Conservation (phyloP, 2,797 vertebrate genomes). For the Ispidina lecontei region DNA sequence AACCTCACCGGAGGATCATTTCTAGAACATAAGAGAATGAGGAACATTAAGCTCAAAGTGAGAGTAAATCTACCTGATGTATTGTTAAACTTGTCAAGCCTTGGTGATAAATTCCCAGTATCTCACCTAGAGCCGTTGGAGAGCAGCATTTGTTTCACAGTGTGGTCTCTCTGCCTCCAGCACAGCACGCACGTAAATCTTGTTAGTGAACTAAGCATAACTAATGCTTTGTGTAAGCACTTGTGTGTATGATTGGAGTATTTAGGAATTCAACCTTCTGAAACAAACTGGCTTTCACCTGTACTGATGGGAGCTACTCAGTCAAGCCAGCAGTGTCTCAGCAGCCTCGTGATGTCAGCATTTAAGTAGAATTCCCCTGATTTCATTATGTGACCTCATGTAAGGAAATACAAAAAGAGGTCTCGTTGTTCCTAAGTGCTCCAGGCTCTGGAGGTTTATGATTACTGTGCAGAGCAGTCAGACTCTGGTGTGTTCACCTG, state of each 20-base stretch:
- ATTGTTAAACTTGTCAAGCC: conserved; percentile 37
- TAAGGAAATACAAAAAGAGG: background rate
- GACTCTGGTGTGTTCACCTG: background rate
- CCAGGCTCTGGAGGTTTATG: background rate
- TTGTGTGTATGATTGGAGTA: background rate
- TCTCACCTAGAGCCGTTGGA: background rate
- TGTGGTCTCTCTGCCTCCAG: background rate
- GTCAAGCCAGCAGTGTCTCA: background rate
- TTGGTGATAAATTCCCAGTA: background rate
- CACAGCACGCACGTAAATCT: background rate
- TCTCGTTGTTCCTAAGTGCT: background rate
- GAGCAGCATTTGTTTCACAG: background rate
- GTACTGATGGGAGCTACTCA: background rate
- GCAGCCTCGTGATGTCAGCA: background rate
- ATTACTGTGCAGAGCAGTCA: background rate
- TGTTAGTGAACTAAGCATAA: conserved; percentile 26
- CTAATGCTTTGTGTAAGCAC: background rate
- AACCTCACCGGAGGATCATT: background rate
- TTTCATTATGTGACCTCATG: background rate
- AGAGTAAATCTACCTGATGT: conserved; percentile 34
- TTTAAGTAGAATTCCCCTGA: background rate
- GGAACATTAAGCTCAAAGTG: conserved; percentile 47
- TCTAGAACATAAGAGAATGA: conserved; percentile 49
- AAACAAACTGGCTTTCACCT: background rate
- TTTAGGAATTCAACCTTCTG: background rate